Evolutionary conservation across 2,888 invertebrate species (phyloP), one percentile per base, ranked within the genome.

Genomic region (Penaeus monodon): DNA sequence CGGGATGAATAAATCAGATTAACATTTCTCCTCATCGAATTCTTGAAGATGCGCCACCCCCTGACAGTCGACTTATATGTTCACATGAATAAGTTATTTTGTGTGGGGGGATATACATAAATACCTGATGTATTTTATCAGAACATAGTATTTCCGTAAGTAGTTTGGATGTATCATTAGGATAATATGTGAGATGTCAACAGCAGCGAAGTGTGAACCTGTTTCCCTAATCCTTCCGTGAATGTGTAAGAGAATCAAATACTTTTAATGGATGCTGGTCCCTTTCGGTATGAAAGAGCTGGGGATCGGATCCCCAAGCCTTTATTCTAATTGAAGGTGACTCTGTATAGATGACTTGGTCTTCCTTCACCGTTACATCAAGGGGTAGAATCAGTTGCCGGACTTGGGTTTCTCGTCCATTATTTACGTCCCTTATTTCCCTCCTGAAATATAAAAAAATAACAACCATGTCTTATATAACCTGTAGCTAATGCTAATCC

Each of bases 271-370:
- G 85, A 85, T 44, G 85, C 66, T 74, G 85, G 81, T 81, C 84
- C 85, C 85, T 63, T 85, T 76, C 70, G 74, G 81, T 85, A 85
- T 85, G 85, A 85, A 85, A 85, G 85, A 85, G 81, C 85, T 64
- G 73, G 38, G 73, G 85, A 68, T 81, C 80, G 85, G 81, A 81
- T 81, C 85, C 79, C 85, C 85, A 85, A 85, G 85, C 85, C 85
- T 85, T 85, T 85, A 85, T 85, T 85, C 85, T 85, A 85, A 85
- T 85, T 85, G 85, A 85, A 85, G 85, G 85, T 85, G 85, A 79
- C 73, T 85, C 80, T 85, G 81, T 85, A 85, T 80, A 85, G 80
- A 85, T 85, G 81, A 80, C 80, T 85, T 85, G 85, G 80, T 81
- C 85, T 73, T 85, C 85, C 74, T 85, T 74, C 84, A 57, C 80